Conservation (phyloP, 2,797 vertebrate genomes). For the Gymnodraco acuticeps region DNA sequence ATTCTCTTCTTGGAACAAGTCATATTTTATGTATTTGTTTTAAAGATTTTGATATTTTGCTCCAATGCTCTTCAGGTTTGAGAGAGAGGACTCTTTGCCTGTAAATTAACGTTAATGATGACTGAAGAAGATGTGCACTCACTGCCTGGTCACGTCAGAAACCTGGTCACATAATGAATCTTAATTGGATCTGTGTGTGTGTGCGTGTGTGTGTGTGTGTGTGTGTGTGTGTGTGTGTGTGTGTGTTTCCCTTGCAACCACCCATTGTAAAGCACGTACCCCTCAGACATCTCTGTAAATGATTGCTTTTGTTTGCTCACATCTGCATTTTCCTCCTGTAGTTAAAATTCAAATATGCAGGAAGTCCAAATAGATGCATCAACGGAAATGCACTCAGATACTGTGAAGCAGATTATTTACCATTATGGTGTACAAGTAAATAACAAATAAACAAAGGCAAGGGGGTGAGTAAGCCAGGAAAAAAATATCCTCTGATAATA, state of each 20-base stretch:
- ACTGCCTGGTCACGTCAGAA: slow-evolving; percentile 35
- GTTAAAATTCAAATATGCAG: slow-evolving; percentile 43
- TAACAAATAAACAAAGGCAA: slow-evolving; percentile 48
- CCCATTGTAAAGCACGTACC: neutral
- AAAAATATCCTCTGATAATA: slow-evolving; percentile 34
- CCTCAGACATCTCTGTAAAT: slow-evolving; percentile 20
- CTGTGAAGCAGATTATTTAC: slow-evolving; percentile 45
- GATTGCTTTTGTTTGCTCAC: slow-evolving; percentile 42
- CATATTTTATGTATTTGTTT: slow-evolving; percentile 82
- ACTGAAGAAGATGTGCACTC: slow-evolving; percentile 31
- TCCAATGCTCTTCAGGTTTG: slow-evolving; percentile 33
- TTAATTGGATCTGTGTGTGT: slow-evolving; percentile 29
- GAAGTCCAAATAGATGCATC: slow-evolving; percentile 45
- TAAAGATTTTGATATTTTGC: slow-evolving; percentile 71
- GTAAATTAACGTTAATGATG: slow-evolving; percentile 65
- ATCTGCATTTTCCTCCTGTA: slow-evolving; percentile 35
- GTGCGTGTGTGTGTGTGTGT: neutral
- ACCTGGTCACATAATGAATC: slow-evolving; percentile 42
- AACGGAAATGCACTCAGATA: slow-evolving; percentile 31
- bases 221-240: neutral
- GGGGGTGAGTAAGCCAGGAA: slow-evolving; percentile 8
- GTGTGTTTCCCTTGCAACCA: neutral
- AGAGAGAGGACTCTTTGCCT: slow-evolving; percentile 24
- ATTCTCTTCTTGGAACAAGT: slow-evolving; percentile 71
- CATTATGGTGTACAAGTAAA: slow-evolving; percentile 42